Evolutionary conservation across 2,888 invertebrate species (phyloP).

Genomic region (Sphaerophoria rueppellii): DNA sequence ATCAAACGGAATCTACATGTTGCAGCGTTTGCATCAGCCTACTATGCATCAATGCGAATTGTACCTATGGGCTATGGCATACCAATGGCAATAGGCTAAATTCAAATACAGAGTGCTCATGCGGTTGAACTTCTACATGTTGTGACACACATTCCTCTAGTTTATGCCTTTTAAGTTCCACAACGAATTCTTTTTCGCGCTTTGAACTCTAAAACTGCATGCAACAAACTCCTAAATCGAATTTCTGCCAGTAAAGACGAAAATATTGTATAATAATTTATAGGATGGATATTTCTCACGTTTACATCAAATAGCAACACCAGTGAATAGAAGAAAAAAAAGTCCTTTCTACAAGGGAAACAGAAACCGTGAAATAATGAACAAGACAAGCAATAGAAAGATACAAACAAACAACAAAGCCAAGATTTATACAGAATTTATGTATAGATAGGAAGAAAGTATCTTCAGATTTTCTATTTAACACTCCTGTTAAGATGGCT

Average conservation of each 20-base stretch:
- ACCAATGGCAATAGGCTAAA: too few species aligned
- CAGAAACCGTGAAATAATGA: conserved; percentile 51
- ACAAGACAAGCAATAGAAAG: conserved; percentile 27
- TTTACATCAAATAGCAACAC: conserved; percentile 50
- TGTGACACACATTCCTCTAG: conserved; percentile 66
- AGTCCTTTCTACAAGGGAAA: conserved; percentile 31
- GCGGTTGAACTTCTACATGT: conserved; percentile 50
- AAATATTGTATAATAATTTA: conserved; percentile 67
- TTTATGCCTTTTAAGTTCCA: conserved; percentile 59
- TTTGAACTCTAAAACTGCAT: conserved; percentile 33
- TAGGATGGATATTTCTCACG: conserved; percentile 70
- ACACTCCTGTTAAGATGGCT: conserved; percentile 42
- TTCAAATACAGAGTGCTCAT: conserved; percentile 18
- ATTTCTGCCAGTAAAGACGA: conserved; percentile 49
- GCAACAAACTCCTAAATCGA: conserved; percentile 18
- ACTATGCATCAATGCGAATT: conserved; percentile 15
- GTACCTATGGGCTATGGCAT: too few species aligned
- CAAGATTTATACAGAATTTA: not conserved
- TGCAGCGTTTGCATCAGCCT: conserved; percentile 58
- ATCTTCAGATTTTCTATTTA: conserved; percentile 42
- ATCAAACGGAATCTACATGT: conserved; percentile 51
- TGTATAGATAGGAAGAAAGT: conserved; percentile 27
- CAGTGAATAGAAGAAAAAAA: not conserved
- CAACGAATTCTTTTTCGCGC: conserved; percentile 46
- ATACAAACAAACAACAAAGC: conserved; percentile 15